Evolutionary conservation across 2,797 vertebrate genomes (phyloP), one percentile per base, ranked within the genome.

Genomic region (Catostomus latipinnis): DNA sequence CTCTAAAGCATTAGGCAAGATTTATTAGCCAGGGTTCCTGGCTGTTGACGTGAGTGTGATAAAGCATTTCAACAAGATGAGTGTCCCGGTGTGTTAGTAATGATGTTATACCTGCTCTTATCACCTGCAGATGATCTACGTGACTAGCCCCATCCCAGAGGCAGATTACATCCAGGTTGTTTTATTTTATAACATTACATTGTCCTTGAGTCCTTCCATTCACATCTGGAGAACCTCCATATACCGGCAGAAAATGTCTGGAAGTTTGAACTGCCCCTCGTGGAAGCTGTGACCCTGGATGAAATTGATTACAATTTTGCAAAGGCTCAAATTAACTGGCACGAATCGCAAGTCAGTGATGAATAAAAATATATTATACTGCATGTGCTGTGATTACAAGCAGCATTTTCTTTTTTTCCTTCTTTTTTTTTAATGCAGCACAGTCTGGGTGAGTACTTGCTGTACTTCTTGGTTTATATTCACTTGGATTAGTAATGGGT

Each of bases 1-100:
- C 73, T 82, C 71, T 84, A 76, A 85, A 77, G 90, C 84, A 90
- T 91, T 92, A 90, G 86, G 86, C 74, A 85, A 87, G 89, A 93
- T 92, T 92, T 93, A 94, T 93, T 90, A 91, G 89, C 87, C 88
- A 87, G 84, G 89, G 89, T 92, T 90, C 88, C 87, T 84, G 85
- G 87, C 89, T 92, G 92, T 92, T 93, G 92, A 93, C 92, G 88
- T 83, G 88, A 89, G 87, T 88, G 89, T 90, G 92, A 93, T 92
- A 90, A 91, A 92, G 87, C 89, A 91, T 91, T 91, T 88, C 85
- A 83, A 82, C 86, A 88, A 91, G 93, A 93, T 92, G 61, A 92
- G 88, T 90, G 91, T 91, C 90, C 90, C 84, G 82, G 87, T 87
- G 90, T 62, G 89, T 83, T 83, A 92, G 90, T 92, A 92, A 92